Evolutionary conservation across 2,888 invertebrate species (phyloP).

Genomic region (Caenorhabditis angaria): DNA sequence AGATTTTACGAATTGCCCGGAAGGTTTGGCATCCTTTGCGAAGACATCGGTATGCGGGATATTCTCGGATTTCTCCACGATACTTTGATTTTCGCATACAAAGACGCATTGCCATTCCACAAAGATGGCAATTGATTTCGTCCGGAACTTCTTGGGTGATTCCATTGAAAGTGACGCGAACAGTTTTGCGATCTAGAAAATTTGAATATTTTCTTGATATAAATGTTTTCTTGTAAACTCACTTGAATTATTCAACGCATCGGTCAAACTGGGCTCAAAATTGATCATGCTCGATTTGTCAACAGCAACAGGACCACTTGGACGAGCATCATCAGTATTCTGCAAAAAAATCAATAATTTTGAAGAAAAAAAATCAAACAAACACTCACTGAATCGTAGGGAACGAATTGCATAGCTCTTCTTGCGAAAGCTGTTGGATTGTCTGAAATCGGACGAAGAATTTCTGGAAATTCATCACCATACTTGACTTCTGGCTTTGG

Average conservation of each 20-base stretch:
- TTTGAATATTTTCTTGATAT: no score
- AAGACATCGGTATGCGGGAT: constrained; percentile 35
- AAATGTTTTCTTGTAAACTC: no score
- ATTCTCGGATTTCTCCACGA: constrained; percentile 16
- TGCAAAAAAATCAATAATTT: neutral
- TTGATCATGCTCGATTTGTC: neutral
- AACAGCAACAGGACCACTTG: neutral
- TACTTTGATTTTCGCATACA: constrained; percentile 25
- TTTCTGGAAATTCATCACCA: neutral
- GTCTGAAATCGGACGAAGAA: neutral
- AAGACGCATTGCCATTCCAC: constrained; percentile 14
- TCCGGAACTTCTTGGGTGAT: constrained; percentile 4
- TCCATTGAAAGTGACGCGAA: constrained; percentile 6
- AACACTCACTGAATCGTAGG: neutral
- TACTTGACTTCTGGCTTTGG: neutral
- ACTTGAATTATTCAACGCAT: neutral
- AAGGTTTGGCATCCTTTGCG: constrained; percentile 37
- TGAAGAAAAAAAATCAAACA: neutral
- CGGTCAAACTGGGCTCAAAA: neutral
- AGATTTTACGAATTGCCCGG: constrained; percentile 13
- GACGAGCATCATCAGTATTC: neutral
- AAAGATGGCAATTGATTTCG: constrained; percentile 11
- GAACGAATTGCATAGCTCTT: neutral
- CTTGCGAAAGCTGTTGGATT: neutral
- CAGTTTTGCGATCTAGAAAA: neutral